These are phyloP conservation scores for Passer domesticus DNA, from an alignment of 2,113 vertebrate genomes.

Conservation along the genomic window DNA sequence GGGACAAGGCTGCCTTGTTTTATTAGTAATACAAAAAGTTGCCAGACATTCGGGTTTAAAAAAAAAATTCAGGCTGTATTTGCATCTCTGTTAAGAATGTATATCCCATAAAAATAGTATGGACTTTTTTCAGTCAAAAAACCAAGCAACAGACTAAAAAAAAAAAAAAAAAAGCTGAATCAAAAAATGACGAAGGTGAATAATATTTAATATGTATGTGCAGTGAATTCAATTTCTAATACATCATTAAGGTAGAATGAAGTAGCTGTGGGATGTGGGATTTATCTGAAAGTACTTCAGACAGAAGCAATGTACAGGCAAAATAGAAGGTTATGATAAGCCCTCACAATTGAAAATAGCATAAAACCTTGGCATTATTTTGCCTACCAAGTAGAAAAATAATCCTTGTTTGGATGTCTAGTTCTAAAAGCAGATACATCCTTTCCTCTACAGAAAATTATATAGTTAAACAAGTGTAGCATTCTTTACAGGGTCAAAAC, in stretches of 20 bases:
- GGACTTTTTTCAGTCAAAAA: neutral
- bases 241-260: neutral
- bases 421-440: neutral
- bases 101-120: neutral
- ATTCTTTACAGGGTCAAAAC: neutral
- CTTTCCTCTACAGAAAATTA: neutral
- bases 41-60: neutral
- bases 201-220: neutral
- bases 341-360: neutral
- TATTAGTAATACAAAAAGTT: neutral
- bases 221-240: neutral
- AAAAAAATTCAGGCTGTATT: neutral
- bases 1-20: neutral
- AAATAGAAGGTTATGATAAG: neutral
- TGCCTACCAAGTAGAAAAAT: neutral
- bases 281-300: neutral
- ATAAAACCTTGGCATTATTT: neutral
- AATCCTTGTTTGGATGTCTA: accelerated
- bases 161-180: neutral
- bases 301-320: neutral
- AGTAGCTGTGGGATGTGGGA: neutral
- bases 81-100: neutral
- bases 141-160: neutral
- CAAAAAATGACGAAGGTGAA: neutral
- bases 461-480: neutral